Percentiles rank a stretch among this genome's conserved stretches.
These are phyloP conservation scores for Epizoanthus stellaris DNA, from an alignment of 92 coral and sea anemone species.

Conservation along the genomic window DNA sequence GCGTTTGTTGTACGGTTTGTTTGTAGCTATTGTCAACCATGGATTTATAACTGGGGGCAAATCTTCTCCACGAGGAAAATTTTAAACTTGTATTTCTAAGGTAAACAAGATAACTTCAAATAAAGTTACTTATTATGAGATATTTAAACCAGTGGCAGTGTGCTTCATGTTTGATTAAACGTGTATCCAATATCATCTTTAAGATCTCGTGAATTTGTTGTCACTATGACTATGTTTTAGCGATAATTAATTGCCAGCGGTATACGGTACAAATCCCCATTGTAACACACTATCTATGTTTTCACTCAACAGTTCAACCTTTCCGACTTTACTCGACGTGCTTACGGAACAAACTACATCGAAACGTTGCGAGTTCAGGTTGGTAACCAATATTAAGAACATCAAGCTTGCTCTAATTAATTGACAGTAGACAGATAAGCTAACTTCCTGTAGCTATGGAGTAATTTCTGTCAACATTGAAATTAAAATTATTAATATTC, in stretches of 20 bases:
- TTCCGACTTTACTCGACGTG: constrained; percentile 98
- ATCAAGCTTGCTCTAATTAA: not conserved
- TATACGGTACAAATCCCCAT: not conserved
- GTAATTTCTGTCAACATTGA: not conserved
- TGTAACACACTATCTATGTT: constrained; percentile 5
- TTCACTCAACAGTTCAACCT: constrained; percentile 84
- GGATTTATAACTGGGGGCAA: constrained; percentile 10
- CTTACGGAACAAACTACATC: constrained; percentile 99
- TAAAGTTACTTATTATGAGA: not conserved
- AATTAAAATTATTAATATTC: not conserved
- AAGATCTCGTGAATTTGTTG: not conserved
- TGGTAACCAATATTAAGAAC: constrained; percentile 4
- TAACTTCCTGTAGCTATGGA: constrained; percentile 3
- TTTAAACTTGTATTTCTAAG: constrained; percentile 10
- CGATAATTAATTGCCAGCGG: not conserved
- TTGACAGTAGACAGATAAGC: not conserved
- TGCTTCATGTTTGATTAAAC: too few species aligned
- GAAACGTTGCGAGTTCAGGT: constrained; percentile 99
- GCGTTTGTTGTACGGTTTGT: constrained; percentile 18
- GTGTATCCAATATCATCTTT: not conserved
- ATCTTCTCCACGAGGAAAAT: not conserved
- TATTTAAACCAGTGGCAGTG: not conserved
- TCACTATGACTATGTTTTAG: not conserved
- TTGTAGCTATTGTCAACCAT: not conserved
- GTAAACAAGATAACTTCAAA: not conserved